Evolutionary conservation across 2,797 vertebrate species (phyloP).

Genomic region (Xyrichtys novacula): DNA sequence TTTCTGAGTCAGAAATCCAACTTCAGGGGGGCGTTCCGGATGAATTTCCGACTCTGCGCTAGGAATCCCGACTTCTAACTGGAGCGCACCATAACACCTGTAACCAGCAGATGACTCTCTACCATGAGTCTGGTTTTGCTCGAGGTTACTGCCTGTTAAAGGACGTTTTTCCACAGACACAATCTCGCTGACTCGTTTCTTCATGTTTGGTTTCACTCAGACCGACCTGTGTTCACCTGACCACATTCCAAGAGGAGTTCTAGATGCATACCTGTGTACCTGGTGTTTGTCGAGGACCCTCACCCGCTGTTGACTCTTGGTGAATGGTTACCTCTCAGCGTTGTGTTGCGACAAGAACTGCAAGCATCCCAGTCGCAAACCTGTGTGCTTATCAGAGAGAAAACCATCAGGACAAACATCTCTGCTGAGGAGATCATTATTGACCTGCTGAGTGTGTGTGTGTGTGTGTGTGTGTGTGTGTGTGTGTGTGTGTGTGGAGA

Average conservation of each 20-base stretch:
- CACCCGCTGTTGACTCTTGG: conserved; percentile 67
- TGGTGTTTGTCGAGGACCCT: conserved; percentile 58
- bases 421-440: conserved; percentile 47
- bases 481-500: conserved; percentile 12
- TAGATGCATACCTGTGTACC: conserved; percentile 40
- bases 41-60: no score
- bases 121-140: no score
- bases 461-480: not conserved
- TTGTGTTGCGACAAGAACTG: conserved; percentile 59
- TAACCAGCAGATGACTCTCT: no score
- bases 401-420: conserved; percentile 49
- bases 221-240: conserved; percentile 24
- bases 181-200: no score
- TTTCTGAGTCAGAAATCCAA: no score
- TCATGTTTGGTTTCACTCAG: not conserved
- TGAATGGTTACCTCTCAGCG: conserved; percentile 73
- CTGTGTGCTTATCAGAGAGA: conserved; percentile 52
- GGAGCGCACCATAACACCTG: no score
- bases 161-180: no score
- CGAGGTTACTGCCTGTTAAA: no score
- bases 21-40: no score
- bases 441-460: not conserved
- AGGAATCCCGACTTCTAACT: no score
- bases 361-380: conserved; percentile 11
- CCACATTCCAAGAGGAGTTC: conserved; percentile 52